These are phyloP conservation scores for Pantelozetes paolii DNA, from an alignment of 2,888 invertebrate genomes.

Conservation along the genomic window DNA sequence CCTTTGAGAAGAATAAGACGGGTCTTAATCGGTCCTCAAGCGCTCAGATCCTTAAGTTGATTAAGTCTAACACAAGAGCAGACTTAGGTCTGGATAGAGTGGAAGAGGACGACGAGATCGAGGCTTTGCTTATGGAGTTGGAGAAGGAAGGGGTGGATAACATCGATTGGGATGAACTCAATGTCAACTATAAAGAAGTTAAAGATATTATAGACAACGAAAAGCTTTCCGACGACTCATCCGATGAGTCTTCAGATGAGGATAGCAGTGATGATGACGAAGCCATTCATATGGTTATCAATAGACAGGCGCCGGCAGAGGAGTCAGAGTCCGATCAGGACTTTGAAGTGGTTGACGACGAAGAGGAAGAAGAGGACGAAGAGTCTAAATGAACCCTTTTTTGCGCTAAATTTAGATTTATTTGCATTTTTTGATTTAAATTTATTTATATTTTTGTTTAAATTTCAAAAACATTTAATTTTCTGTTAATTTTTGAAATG, in stretches of 20 bases:
- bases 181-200: conserved; percentile 40
- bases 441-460: background rate
- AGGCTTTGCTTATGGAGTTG: conserved; percentile 37
- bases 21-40: conserved; percentile 43
- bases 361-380: conserved; percentile 1
- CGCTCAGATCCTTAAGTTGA: conserved; percentile 42
- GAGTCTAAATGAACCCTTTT: background rate
- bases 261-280: conserved; percentile 23
- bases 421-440: background rate
- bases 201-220: conserved; percentile 42
- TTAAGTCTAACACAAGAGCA: conserved; percentile 42
- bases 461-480: background rate
- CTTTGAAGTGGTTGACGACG: conserved; percentile 32
- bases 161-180: conserved; percentile 44
- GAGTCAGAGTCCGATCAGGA: conserved; percentile 15
- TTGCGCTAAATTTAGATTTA: background rate
- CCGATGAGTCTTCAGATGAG: conserved; percentile 33
- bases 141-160: conserved; percentile 43
- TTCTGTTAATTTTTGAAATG: too few relatives aligned
- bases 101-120: conserved; percentile 44
- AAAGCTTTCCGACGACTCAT: conserved; percentile 32
- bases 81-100: conserved; percentile 42
- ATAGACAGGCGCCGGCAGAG: conserved; percentile 21
- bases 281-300: conserved; percentile 28
- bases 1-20: conserved; percentile 31